Evolutionary conservation across 2,888 invertebrate genomes (phyloP).

Genomic region (Yponomeuta evonymella): DNA sequence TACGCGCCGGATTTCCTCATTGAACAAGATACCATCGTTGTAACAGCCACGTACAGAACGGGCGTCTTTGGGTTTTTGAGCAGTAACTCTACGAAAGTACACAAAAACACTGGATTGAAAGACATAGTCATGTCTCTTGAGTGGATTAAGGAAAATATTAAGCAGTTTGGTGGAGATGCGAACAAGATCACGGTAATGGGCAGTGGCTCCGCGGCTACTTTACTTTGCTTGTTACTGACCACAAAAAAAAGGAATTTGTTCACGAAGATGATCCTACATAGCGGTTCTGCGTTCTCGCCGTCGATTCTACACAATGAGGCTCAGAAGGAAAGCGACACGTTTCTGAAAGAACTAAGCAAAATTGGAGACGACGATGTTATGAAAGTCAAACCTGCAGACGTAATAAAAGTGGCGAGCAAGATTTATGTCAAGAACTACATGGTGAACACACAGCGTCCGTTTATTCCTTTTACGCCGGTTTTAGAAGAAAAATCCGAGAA

Average conservation of each 20-base stretch:
- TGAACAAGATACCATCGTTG: conserved; percentile 52
- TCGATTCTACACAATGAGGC: conserved; percentile 48
- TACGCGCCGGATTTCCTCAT: conserved; percentile 63
- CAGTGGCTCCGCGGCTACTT: conserved; percentile 56
- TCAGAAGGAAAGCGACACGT: conserved; percentile 25
- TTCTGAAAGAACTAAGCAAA: neutral
- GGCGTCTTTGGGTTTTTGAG: conserved; percentile 64
- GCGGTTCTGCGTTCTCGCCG: conserved; percentile 56
- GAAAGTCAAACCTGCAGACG: conserved; percentile 39
- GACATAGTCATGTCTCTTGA: conserved; percentile 62
- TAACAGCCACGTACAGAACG: conserved; percentile 56
- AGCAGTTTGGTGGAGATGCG: conserved; percentile 53
- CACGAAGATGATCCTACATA: conserved; percentile 63
- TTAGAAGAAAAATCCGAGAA: conserved; percentile 40
- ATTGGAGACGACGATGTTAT: conserved; percentile 26
- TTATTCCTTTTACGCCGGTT: conserved; percentile 58
- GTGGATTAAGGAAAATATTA: conserved; percentile 57
- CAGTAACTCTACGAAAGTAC: conserved; percentile 42
- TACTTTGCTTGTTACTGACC: conserved; percentile 47
- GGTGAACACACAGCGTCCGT: conserved; percentile 49
- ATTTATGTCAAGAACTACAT: conserved; percentile 52
- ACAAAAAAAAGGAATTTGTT: conserved; percentile 52
- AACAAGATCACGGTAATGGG: conserved; percentile 57
- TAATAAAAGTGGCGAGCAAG: conserved; percentile 43
- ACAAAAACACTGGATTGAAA: conserved; percentile 66